These are phyloP conservation scores for Trachelus troglodyta DNA, from an alignment of 2,888 invertebrate genomes.

Conservation along the genomic window DNA sequence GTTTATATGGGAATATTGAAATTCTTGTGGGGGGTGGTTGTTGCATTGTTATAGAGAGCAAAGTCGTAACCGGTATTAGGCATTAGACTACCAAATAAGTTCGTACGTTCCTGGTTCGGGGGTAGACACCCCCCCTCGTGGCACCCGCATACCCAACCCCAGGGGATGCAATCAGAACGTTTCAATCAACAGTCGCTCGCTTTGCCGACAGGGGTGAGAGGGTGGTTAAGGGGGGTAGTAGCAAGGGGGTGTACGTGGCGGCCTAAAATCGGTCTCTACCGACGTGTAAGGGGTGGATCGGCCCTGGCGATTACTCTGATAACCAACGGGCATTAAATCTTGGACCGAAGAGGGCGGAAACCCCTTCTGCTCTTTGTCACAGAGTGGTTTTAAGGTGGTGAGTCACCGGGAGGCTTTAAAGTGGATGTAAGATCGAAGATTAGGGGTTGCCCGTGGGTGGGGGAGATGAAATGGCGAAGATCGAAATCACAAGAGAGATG, in stretches of 20 bases:
- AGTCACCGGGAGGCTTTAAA: constrained; percentile 52
- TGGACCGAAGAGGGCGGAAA: constrained; percentile 55
- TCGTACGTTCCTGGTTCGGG: constrained; percentile 47
- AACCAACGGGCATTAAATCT: constrained; percentile 63
- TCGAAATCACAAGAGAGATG: neutral
- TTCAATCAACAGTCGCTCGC: constrained; percentile 64
- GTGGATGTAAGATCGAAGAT: constrained; percentile 24
- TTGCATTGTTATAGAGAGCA: neutral
- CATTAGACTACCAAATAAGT: constrained; percentile 67
- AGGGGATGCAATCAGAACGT: constrained; percentile 66
- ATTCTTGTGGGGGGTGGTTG: neutral
- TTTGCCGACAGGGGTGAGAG: constrained; percentile 28
- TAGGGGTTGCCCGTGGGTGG: neutral
- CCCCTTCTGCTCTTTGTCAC: constrained; percentile 44
- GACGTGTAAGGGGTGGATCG: constrained; percentile 36
- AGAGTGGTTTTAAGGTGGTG: constrained; percentile 50
- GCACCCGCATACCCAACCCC: constrained; percentile 58
- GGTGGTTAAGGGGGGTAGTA: neutral
- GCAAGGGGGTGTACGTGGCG: constrained; percentile 19
- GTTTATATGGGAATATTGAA: neutral
- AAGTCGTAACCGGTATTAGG: constrained; percentile 45
- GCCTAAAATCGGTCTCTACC: constrained; percentile 29
- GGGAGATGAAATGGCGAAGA: neutral
- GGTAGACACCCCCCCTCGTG: constrained; percentile 30
- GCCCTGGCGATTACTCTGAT: constrained; percentile 58